phyloP scores from a whole-genome alignment of 2,113 vertebrate species.

The Labrus mixtus region DNA sequence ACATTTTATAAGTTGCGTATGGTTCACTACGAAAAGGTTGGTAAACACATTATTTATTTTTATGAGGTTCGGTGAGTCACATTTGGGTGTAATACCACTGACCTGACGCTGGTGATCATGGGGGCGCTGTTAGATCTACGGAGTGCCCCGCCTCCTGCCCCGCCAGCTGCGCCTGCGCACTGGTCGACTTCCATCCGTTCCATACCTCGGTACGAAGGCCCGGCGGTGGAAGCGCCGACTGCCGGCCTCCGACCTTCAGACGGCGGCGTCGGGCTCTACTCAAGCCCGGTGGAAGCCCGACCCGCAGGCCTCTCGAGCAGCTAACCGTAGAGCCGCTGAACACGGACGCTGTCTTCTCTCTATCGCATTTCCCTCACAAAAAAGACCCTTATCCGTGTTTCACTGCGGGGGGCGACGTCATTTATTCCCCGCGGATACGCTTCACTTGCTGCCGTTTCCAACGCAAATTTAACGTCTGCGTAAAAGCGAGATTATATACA shows the following conservation, averaged over 20 bases:
- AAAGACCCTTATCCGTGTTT: neutral
- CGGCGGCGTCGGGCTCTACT: constrained; percentile 70
- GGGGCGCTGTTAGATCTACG: constrained; percentile 88
- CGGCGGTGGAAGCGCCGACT: constrained; percentile 38
- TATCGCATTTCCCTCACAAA: constrained; percentile 69
- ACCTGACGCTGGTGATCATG: constrained; percentile 87
- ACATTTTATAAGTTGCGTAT: no score
- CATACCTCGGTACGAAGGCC: constrained; percentile 74
- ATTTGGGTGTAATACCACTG: constrained; percentile 28
- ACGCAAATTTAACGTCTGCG: constrained; percentile 26
- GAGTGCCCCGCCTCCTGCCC: constrained; percentile 80
- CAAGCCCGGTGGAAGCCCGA: constrained; percentile 83
- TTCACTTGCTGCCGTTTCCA: constrained; percentile 11
- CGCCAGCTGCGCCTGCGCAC: constrained; percentile 85
- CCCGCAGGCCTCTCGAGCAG: constrained; percentile 82
- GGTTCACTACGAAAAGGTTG: no score
- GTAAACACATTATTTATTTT: no score
- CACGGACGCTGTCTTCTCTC: constrained; percentile 12
- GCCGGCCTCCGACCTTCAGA: constrained; percentile 56
- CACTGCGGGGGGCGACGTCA: neutral
- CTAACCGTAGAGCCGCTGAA: constrained; percentile 62
- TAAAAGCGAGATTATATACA: constrained; percentile 29
- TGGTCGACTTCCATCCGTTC: constrained; percentile 88
- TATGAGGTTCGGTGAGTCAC: neutral
- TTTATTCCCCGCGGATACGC: constrained; percentile 15